Conservation (phyloP, 2,888 invertebrate genomes). For the Leptura quadrifasciata region DNA sequence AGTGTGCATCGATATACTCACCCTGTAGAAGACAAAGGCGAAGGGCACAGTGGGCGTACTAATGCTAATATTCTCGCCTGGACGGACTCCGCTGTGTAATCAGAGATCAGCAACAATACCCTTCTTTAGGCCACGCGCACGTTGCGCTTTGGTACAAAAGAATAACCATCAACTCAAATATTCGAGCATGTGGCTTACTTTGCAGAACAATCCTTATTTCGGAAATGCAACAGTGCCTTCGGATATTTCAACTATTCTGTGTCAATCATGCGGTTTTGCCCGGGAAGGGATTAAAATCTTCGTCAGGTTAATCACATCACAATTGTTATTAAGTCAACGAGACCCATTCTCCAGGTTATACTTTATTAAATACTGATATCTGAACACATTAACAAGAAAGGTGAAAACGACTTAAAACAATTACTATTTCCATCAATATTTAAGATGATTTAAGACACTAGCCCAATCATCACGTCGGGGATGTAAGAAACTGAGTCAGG, state of each 20-base stretch:
- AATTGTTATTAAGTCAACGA: too few species aligned
- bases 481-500: too few species aligned
- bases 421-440: too few species aligned
- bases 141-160: conserved; percentile 54
- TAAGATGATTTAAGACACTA: too few species aligned
- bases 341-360: too few species aligned
- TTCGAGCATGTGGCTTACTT: conserved; percentile 57
- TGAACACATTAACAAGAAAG: too few species aligned
- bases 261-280: conserved; percentile 13
- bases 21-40: conserved; percentile 28
- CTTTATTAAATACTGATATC: too few species aligned
- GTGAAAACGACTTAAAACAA: too few species aligned
- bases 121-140: conserved; percentile 65
- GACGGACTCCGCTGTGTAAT: conserved; percentile 64
- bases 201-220: conserved; percentile 51
- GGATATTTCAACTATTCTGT: conserved; percentile 20
- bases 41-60: conserved; percentile 46
- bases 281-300: background rate
- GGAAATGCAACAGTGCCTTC: conserved; percentile 44
- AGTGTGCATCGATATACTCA: background rate
- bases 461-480: too few species aligned
- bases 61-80: conserved; percentile 63
- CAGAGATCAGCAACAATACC: conserved; percentile 68
- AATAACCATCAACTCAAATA: conserved; percentile 55
- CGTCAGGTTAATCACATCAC: background rate